These are phyloP conservation scores for Heliothis virescens DNA, from an alignment of 1,140 invertebrate species.

Conservation along the genomic window DNA sequence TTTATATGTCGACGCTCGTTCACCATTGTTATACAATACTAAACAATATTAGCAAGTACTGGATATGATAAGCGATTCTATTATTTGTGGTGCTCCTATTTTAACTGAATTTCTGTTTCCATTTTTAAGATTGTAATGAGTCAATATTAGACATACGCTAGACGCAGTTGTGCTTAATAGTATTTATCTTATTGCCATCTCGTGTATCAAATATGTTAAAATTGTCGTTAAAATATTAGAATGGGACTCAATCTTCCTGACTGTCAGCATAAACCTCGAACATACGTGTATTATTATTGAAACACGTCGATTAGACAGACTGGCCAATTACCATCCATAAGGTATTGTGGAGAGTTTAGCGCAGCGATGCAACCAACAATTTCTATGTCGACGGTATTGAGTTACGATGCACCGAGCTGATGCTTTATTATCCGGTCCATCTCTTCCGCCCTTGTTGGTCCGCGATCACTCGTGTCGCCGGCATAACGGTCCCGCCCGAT, in stretches of 20 bases:
- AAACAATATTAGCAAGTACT: slow-evolving; percentile 35
- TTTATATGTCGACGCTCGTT: slow-evolving; percentile 34
- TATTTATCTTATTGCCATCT: slow-evolving; percentile 18
- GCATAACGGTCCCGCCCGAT: slow-evolving; percentile 73
- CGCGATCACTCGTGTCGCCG: slow-evolving; percentile 76
- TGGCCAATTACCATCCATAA: slow-evolving; percentile 72
- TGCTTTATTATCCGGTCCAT: slow-evolving; percentile 83
- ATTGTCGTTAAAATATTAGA: slow-evolving; percentile 31
- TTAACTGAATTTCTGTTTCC: background rate
- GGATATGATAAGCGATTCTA: background rate
- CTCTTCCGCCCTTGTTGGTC: slow-evolving; percentile 82
- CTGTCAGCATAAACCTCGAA: slow-evolving; percentile 58
- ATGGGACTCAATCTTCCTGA: slow-evolving; percentile 46
- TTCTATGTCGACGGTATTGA: slow-evolving; percentile 78
- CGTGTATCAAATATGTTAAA: background rate
- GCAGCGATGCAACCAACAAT: slow-evolving; percentile 73
- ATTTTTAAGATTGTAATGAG: background rate
- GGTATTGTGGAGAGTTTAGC: slow-evolving; percentile 67
- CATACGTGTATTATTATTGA: slow-evolving; percentile 67
- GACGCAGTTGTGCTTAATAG: slow-evolving; percentile 5
- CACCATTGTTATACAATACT: slow-evolving; percentile 8
- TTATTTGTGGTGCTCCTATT: background rate
- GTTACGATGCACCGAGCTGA: slow-evolving; percentile 75
- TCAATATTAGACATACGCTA: background rate
- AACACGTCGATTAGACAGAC: slow-evolving; percentile 69